These are phyloP conservation scores for Propsilocerus akamusi DNA, from an alignment of 1,140 invertebrate genomes.

Conservation along the genomic window DNA sequence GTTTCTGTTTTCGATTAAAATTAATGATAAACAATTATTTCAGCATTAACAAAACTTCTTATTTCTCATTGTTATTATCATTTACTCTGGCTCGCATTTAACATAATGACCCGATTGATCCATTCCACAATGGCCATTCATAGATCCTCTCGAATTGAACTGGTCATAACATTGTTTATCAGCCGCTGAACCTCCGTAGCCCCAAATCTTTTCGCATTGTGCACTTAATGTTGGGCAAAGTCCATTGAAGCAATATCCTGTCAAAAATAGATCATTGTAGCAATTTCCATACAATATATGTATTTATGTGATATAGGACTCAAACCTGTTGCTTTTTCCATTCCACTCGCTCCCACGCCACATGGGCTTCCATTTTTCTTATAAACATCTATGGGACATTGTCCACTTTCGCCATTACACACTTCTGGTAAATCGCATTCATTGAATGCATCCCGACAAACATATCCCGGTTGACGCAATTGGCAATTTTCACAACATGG, in stretches of 20 bases:
- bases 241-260: constrained; percentile 80
- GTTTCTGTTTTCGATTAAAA: constrained; percentile 36
- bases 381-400: constrained; percentile 74
- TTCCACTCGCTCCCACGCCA: constrained; percentile 27
- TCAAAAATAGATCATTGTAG: constrained; percentile 6
- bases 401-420: constrained; percentile 67
- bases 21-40: background rate
- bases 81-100: constrained; percentile 76
- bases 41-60: background rate
- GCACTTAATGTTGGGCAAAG: constrained; percentile 68
- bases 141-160: constrained; percentile 85
- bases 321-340: constrained; percentile 13
- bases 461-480: constrained; percentile 48
- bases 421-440: constrained; percentile 90
- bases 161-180: constrained; percentile 79
- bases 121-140: constrained; percentile 82
- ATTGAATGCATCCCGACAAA: constrained; percentile 67
- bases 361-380: constrained; percentile 83
- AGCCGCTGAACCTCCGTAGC: constrained; percentile 52
- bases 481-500: constrained; percentile 83
- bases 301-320: background rate
- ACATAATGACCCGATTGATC: constrained; percentile 58
- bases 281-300: background rate
- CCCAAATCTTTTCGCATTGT: constrained; percentile 87
- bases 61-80: constrained; percentile 13